Evolutionary conservation across 2,113 vertebrate species (phyloP), one percentile per base, ranked within the genome.

Genomic region (Donacobius atricapilla): DNA sequence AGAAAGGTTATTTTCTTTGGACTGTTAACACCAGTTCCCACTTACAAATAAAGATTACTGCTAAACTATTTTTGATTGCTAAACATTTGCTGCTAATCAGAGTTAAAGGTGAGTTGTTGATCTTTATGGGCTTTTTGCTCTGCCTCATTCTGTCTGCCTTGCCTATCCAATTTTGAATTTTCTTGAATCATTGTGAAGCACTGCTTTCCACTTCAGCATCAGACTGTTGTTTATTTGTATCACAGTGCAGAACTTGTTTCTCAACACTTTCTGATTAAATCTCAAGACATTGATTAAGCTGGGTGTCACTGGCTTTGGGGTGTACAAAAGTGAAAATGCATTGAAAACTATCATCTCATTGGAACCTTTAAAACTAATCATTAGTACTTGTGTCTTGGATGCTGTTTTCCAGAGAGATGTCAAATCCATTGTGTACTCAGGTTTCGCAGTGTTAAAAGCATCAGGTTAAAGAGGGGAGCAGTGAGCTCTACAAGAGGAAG

Each of bases 231-330:
- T 92, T 92, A 37, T 83, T 72, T 83, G 24, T 84, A 27, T 87
- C 51, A 23, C 39, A 27, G 24, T 27, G 25, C 15, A 68, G 47
- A 48, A 47, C 69, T 89, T 84, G 48, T 90, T 77, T 89, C 60
- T 93, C 72, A 72, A 79, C 81, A 79, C 57, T 54, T 94, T 84
- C 44, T 92, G 87, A 93, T 94, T 89, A 89, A 83, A 78, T 90
- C 77, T 87, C 33, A 56, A 81, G 77, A 30, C 53, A 89, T 87
- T 3, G 39, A 90, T 95, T 89, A 84, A 44, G 70, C 48, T 68
- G 23, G 15, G 15, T 70, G 31, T 78, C 60, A 37, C 28, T 84
- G 30, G 56, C 91, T 75, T 86, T 61, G 35, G 37, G 18, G 15
- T 51, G n/a, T 48, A 57, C 13, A 31, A 71, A 87, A 72, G 72